A percentile compares a stretch with the other conserved stretches of the same genome.
Conservation (phyloP, 2,113 vertebrate genomes). For the Drymodes brunneopygia region DNA sequence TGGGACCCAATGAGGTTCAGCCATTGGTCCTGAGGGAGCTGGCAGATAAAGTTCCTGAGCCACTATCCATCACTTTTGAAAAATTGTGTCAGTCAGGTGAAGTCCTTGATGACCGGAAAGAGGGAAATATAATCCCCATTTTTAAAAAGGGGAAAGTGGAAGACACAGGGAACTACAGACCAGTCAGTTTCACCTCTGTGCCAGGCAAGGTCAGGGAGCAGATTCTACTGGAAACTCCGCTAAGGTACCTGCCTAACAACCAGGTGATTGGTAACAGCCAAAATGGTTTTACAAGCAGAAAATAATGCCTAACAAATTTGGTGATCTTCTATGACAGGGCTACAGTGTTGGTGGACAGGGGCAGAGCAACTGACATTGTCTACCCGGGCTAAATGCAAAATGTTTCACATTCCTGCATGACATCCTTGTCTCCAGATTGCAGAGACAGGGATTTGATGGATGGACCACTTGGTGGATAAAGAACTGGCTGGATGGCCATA, state of each 20-base stretch:
- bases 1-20: neutral
- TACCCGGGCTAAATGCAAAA: neutral
- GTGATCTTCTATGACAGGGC: neutral
- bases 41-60: neutral
- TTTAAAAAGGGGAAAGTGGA: neutral
- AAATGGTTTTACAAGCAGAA: neutral
- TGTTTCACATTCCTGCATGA: neutral
- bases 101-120: neutral
- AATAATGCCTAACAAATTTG: neutral
- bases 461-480: neutral
- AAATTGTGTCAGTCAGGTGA: neutral
- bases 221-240: neutral
- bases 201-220: neutral
- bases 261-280: neutral
- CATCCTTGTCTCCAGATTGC: neutral
- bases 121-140: neutral
- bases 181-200: neutral
- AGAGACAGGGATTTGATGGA: neutral
- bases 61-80: neutral
- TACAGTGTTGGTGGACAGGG: fast-evolving
- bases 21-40: neutral
- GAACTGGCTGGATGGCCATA: neutral
- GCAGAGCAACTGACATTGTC: neutral
- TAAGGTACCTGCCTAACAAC: neutral
- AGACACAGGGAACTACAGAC: neutral